These are phyloP conservation scores for Sciaenops ocellatus DNA, from an alignment of 2,797 vertebrate species.

Conservation along the genomic window DNA sequence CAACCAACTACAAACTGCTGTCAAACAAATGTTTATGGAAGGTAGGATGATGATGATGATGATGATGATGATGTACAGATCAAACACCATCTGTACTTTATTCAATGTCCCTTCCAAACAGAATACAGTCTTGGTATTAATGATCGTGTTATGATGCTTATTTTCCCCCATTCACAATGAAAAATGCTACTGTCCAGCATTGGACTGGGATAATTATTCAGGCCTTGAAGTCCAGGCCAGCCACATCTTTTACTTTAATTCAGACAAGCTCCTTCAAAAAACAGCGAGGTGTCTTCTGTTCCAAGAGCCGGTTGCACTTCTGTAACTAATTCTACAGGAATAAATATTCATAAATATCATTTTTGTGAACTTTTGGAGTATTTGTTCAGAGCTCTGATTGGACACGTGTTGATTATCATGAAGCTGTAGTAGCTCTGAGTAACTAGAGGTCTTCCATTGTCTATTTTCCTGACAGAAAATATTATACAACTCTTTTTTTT, in stretches of 20 bases:
- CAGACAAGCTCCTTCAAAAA: background rate
- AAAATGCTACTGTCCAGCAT: background rate
- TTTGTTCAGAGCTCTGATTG: too few relatives aligned
- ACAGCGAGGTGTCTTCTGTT: background rate
- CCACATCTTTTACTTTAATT: background rate
- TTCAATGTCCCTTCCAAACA: background rate
- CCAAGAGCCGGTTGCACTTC: background rate
- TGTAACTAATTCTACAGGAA: background rate
- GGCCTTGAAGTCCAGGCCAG: background rate
- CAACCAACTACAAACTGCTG: background rate
- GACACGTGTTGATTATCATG: too few relatives aligned
- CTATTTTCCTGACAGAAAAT: too few relatives aligned
- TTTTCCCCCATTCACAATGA: background rate
- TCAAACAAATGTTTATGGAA: conserved; percentile 1
- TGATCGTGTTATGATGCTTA: background rate
- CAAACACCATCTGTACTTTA: background rate
- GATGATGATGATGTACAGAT: background rate
- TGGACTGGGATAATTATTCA: background rate
- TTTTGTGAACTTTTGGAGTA: too few relatives aligned
- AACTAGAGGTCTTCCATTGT: too few relatives aligned
- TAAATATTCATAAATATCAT: background rate
- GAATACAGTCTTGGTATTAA: too few relatives aligned
- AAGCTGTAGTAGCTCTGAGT: too few relatives aligned
- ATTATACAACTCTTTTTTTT: background rate
- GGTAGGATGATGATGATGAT: background rate